Conservation (phyloP, 2,797 vertebrate genomes). For the Hemibagrus guttatus region DNA sequence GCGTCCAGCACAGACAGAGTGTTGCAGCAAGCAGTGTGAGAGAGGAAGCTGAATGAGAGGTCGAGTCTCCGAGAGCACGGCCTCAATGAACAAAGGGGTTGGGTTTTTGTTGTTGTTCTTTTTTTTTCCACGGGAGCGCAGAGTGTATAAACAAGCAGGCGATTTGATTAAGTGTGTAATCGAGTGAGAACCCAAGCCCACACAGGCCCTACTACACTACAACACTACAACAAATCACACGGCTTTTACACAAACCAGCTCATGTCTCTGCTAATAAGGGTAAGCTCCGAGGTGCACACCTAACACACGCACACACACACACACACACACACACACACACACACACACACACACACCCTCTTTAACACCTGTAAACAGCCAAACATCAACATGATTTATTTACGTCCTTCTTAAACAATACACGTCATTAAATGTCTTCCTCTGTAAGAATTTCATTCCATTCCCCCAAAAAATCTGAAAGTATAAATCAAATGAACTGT, state of each 20-base stretch:
- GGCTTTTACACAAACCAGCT: slow-evolving; percentile 50
- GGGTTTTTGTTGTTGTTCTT: background rate
- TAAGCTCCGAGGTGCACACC: slow-evolving; percentile 33
- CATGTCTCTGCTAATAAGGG: slow-evolving; percentile 47
- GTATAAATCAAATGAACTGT: background rate
- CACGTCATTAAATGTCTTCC: background rate
- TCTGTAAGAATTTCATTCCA: background rate
- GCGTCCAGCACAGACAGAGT: slow-evolving; percentile 25
- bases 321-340: slow-evolving; percentile 47
- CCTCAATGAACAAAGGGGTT: slow-evolving; percentile 38
- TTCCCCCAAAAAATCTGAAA: background rate
- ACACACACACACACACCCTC: background rate
- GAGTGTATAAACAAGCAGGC: slow-evolving; percentile 57
- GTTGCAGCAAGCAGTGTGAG: slow-evolving; percentile 26
- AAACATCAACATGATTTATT: slow-evolving; percentile 1
- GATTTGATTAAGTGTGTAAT: slow-evolving; percentile 65
- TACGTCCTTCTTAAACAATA: background rate
- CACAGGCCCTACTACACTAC: slow-evolving; percentile 46
- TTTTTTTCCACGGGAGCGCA: slow-evolving; percentile 44
- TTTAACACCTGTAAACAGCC: slow-evolving; percentile 16
- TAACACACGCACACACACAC: slow-evolving; percentile 48
- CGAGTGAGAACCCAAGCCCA: slow-evolving; percentile 52
- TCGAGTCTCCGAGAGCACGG: slow-evolving; percentile 35
- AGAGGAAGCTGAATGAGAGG: slow-evolving; percentile 28
- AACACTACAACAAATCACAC: slow-evolving; percentile 33